phyloP scores from a whole-genome alignment of 2,113 vertebrate genomes.

The Nansenia antarctica region DNA sequence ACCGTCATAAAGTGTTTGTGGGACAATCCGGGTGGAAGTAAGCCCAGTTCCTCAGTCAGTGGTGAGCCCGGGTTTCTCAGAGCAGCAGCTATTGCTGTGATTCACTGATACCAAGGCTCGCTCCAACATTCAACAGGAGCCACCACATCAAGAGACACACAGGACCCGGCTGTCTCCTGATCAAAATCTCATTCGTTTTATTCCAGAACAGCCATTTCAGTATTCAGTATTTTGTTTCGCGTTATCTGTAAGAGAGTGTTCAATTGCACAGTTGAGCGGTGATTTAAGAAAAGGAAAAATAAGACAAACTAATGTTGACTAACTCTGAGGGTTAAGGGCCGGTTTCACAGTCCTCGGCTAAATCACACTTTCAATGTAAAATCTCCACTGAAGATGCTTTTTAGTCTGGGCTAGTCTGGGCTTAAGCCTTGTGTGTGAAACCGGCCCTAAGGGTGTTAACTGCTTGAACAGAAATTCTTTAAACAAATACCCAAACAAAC shows the following conservation, averaged over 20 bases:
- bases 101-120: neutral
- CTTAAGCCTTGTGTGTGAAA: too few species aligned
- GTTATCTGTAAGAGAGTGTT: too few species aligned
- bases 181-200: neutral
- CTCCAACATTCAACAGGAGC: neutral
- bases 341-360: too few species aligned
- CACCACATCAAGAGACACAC: neutral
- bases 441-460: neutral
- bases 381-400: too few species aligned
- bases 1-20: neutral
- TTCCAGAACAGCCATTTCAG: neutral
- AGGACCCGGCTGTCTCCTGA: neutral
- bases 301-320: neutral
- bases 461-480: neutral
- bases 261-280: neutral
- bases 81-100: too few species aligned
- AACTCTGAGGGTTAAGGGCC: neutral
- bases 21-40: neutral
- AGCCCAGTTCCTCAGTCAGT: too few species aligned
- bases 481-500: neutral
- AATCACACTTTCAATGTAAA: too few species aligned
- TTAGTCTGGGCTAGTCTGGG: too few species aligned
- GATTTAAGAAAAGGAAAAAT: neutral
- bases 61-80: neutral
- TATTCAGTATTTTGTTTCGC: too few species aligned